Base-by-base conservation (phyloP, 2,888 invertebrate species). In the Onchidella celtica region DNA sequence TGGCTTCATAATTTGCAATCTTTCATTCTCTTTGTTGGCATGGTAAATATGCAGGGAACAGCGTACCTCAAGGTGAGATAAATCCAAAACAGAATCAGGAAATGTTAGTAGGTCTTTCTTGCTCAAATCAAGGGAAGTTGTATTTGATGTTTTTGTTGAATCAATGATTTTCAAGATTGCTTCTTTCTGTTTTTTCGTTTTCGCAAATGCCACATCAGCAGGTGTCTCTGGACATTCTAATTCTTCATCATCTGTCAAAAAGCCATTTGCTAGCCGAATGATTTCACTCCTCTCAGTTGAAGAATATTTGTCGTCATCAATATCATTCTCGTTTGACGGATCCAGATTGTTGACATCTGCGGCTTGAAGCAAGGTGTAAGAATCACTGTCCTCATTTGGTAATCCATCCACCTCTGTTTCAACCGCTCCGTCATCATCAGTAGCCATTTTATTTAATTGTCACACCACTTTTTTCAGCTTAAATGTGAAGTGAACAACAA, bases 51-150 rank as follows among this genome's bases (percentile, higher is more conserved):
- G n/a, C n/a, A n/a, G n/a, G n/a, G n/a, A n/a, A n/a, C n/a, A n/a
- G n/a, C n/a, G n/a, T 63, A 92, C 92, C 89, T 91, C 91, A 61
- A 92, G 66, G 63, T 88, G 83, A 78, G 87, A 85, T 83, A 92
- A 85, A 79, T 89, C 86, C 63, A 90, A 82, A 24, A 92, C 79
- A 85, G 90, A 90, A 21, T 87, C 85, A 55, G 92, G 92, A 78
- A 92, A 85, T 55, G 87, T 84, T 21, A 86, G 75, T 38, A 92
- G 79, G 38, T 88, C 86, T 84, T 88, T 90, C 66, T 87, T 84
- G 70, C 89, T 87, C 14, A 92, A 84, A 84, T 92, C 92, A 21
- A 91, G 57, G 3, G 90, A 89, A 74, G 88, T 89, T 29, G 90
- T 81, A 2, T 88, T 87, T 9, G 88, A 80, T 3, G 85, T 86